Evolutionary conservation across 1,140 invertebrate species (phyloP).

Genomic region (Lepidurus couesii): DNA sequence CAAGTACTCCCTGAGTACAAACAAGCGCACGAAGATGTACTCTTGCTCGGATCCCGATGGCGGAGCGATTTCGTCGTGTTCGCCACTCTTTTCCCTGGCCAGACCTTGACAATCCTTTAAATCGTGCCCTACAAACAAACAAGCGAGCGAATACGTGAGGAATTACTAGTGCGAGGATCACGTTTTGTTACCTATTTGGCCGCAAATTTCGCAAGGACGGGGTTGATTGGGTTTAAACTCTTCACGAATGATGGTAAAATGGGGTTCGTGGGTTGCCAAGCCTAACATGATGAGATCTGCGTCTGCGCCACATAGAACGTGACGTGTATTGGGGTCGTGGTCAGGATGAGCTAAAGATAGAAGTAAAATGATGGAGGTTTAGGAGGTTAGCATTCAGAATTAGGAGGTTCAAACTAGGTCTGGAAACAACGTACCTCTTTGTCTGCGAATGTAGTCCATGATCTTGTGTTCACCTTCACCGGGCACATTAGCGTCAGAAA

Average conservation of each 20-base stretch:
- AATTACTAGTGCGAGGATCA: background rate
- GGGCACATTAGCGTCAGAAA: constrained; percentile 97
- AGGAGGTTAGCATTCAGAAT: background rate
- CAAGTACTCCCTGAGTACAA: constrained; percentile 91
- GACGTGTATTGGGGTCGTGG: constrained; percentile 96
- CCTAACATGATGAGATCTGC: constrained; percentile 98
- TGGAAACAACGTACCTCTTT: constrained; percentile 60
- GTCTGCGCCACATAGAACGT: constrained; percentile 96
- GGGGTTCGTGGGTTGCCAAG: constrained; percentile 95
- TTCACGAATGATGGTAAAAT: constrained; percentile 96
- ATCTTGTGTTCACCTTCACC: constrained; percentile 99
- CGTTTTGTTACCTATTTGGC: constrained; percentile 66
- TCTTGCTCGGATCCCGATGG: constrained; percentile 63
- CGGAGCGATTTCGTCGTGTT: constrained; percentile 50
- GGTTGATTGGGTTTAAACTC: constrained; percentile 98
- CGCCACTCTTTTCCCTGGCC: constrained; percentile 46
- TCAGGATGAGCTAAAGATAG: constrained; percentile 69
- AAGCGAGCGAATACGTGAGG: background rate
- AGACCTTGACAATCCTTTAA: constrained; percentile 88
- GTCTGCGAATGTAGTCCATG: constrained; percentile 96
- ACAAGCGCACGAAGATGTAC: constrained; percentile 86
- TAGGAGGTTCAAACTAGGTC: constrained; percentile 26
- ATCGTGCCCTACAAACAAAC: constrained; percentile 68
- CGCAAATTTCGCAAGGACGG: constrained; percentile 92
- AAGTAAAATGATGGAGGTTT: background rate